Evolutionary conservation across 2,113 vertebrate genomes (phyloP).

Genomic region (Indicator indicator): DNA sequence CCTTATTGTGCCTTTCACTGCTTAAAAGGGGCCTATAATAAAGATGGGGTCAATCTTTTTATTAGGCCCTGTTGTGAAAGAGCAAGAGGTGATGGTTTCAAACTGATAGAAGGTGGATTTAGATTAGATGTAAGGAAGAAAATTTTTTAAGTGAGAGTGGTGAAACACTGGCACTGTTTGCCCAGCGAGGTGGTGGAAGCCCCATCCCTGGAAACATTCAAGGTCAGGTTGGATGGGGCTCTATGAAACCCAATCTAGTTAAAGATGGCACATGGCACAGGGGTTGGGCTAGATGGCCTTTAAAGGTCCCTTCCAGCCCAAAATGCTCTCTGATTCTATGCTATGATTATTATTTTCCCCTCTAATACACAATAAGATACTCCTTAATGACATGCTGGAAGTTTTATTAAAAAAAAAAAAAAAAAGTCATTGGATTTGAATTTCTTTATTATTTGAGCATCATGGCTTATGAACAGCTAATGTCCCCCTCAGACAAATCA

Average conservation of each 20-base stretch:
- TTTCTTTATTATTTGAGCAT: background rate
- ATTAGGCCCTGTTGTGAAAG: background rate
- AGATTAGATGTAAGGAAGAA: background rate
- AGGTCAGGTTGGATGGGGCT: background rate
- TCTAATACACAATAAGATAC: background rate
- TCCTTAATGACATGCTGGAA: background rate
- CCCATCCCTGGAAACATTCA: background rate
- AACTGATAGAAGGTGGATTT: background rate
- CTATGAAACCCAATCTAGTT: too few species aligned
- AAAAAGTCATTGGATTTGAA: background rate
- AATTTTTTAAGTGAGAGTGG: background rate
- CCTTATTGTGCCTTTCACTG: background rate
- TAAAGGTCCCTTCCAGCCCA: background rate
- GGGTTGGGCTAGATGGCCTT: background rate
- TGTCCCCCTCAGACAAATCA: background rate
- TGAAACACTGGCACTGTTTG: background rate
- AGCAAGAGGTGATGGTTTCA: background rate
- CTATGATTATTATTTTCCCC: background rate
- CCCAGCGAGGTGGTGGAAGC: background rate
- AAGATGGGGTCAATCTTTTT: background rate
- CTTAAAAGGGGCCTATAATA: background rate
- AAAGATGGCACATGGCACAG: background rate
- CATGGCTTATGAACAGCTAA: background rate
- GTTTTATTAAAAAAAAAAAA: background rate
- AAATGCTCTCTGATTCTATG: background rate